These are phyloP conservation scores for Pristionchus pacificus DNA, from an alignment of 1,140 invertebrate genomes.

Conservation along the genomic window DNA sequence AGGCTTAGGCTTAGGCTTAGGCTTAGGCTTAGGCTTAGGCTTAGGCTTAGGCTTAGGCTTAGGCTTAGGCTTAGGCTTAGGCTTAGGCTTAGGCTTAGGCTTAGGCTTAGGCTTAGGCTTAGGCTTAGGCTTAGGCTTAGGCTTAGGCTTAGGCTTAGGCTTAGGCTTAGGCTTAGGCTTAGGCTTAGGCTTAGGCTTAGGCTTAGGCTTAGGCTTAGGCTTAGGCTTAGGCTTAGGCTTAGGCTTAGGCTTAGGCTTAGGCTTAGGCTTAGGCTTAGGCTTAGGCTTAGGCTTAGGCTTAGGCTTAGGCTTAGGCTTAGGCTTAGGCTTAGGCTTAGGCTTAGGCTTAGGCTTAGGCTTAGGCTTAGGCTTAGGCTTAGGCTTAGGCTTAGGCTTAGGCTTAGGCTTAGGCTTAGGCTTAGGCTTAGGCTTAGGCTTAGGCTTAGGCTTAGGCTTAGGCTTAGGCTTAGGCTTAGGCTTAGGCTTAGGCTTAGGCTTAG, in stretches of 20 bases:
- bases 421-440: slow-evolving; percentile 27
- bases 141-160: slow-evolving; percentile 25
- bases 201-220: slow-evolving; percentile 23
- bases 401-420: slow-evolving; percentile 28
- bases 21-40: slow-evolving; percentile 27
- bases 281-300: slow-evolving; percentile 25
- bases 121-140: slow-evolving; percentile 26
- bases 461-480: slow-evolving; percentile 26
- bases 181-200: slow-evolving; percentile 23
- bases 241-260: slow-evolving; percentile 26
- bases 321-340: slow-evolving; percentile 27
- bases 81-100: slow-evolving; percentile 23
- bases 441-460: slow-evolving; percentile 23
- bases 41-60: slow-evolving; percentile 24
- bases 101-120: slow-evolving; percentile 25
- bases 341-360: slow-evolving; percentile 22
- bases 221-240: slow-evolving; percentile 27
- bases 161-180: slow-evolving; percentile 27
- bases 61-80: slow-evolving; percentile 26
- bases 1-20: slow-evolving; percentile 29
- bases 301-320: slow-evolving; percentile 25
- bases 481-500: slow-evolving; percentile 28
- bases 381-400: slow-evolving; percentile 25
- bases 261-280: slow-evolving; percentile 25
- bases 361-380: slow-evolving; percentile 25